A percentile compares a stretch with the other conserved stretches of the same genome.
These are phyloP conservation scores for Ammodramus savannarum DNA, from an alignment of 2,113 vertebrate genomes.

Conservation along the genomic window DNA sequence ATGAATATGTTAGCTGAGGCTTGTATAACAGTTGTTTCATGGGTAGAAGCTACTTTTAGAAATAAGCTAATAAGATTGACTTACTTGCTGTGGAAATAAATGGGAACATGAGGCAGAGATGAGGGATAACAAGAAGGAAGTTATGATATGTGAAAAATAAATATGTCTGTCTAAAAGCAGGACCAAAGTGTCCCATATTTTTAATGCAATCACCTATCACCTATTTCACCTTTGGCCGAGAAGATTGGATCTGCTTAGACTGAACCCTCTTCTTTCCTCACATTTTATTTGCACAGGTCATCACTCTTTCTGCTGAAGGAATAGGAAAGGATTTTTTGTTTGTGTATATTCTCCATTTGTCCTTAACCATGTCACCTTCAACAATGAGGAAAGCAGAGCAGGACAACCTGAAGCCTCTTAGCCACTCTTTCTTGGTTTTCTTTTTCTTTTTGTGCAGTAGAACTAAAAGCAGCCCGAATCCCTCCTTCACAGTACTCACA, in stretches of 20 bases:
- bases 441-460: not conserved
- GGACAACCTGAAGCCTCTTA: not conserved
- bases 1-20: not conserved
- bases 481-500: not conserved
- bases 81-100: not conserved
- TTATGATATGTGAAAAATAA: not conserved
- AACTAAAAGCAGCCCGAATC: not conserved
- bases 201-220: not conserved
- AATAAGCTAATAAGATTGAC: not conserved
- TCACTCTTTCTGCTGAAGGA: not conserved
- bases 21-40: not conserved
- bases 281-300: not conserved
- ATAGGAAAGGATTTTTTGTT: not conserved
- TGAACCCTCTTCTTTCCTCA: not conserved
- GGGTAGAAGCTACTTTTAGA: not conserved
- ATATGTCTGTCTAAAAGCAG: not conserved
- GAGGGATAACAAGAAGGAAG: not conserved
- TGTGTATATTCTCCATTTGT: not conserved
- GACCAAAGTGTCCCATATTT: not conserved
- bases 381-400: not conserved
- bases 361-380: not conserved
- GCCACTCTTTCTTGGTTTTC: not conserved
- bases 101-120: not conserved
- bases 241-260: not conserved
- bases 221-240: not conserved